Evolutionary conservation across 2,797 vertebrate species (phyloP).

Genomic region (Artibeus jamaicensis): DNA sequence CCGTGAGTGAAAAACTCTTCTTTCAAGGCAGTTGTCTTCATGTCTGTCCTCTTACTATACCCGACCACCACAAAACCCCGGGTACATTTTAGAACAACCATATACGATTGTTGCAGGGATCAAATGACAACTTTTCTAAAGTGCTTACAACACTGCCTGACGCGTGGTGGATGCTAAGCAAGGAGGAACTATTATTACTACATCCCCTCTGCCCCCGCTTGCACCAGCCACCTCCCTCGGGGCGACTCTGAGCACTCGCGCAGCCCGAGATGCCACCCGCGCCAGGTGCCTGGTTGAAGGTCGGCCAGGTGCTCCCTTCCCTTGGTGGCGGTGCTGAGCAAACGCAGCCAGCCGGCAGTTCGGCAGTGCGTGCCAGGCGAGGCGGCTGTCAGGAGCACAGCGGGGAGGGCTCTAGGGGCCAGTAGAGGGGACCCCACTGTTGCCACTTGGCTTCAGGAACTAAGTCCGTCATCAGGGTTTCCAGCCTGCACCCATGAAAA

Average conservation of each 20-base stretch:
- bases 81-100: not conserved
- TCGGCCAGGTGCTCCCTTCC: not conserved
- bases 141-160: not conserved
- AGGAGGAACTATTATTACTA: not conserved
- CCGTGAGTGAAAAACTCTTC: not conserved
- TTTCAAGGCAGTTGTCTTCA: not conserved
- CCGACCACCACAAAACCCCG: not conserved
- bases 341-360: too few relatives aligned
- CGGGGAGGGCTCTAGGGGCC: too few relatives aligned
- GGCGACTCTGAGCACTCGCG: accelerated
- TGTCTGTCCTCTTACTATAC: not conserved
- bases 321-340: not conserved
- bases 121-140: not conserved
- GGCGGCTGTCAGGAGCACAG: not conserved
- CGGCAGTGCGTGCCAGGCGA: not conserved
- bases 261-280: accelerated
- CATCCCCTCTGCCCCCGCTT: not conserved
- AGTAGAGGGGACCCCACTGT: not conserved
- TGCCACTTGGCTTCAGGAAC: not conserved
- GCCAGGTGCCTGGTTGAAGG: not conserved
- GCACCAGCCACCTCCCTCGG: not conserved
- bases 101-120: not conserved
- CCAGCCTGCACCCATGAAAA: not conserved
- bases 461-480: not conserved
- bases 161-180: not conserved